Conservation (phyloP, 2,113 vertebrate genomes). For the Urocolius indicus region DNA sequence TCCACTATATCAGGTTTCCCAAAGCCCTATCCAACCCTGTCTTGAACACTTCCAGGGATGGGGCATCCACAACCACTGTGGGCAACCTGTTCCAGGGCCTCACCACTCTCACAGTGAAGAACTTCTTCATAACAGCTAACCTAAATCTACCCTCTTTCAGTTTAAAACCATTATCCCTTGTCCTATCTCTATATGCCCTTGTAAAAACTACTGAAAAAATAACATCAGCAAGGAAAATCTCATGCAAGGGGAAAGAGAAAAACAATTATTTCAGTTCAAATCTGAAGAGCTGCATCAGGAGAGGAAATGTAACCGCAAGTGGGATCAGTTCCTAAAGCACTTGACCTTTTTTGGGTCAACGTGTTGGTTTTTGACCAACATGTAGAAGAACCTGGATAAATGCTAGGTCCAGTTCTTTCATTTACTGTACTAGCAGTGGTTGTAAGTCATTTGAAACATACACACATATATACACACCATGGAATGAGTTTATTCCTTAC, state of each 20-base stretch:
- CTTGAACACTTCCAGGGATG: not conserved
- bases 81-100: not conserved
- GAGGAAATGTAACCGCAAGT: not conserved
- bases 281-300: not conserved
- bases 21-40: not conserved
- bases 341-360: constrained; percentile 8
- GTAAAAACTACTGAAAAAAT: not conserved
- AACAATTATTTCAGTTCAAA: not conserved
- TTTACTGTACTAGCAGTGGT: not conserved
- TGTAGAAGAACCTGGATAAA: not conserved
- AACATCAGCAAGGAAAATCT: not conserved
- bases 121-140: not conserved
- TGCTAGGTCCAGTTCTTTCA: not conserved
- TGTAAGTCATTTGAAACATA: not conserved
- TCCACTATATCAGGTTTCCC: not conserved
- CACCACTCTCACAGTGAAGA: not conserved
- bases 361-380: not conserved
- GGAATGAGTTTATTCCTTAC: not conserved
- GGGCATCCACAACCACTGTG: accelerated
- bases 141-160: not conserved
- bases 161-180: not conserved
- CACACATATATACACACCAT: not conserved
- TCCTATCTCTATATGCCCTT: not conserved
- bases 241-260: not conserved
- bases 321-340: not conserved